phyloP scores from a whole-genome alignment of 2,888 invertebrate genomes.

The Tachina fera region DNA sequence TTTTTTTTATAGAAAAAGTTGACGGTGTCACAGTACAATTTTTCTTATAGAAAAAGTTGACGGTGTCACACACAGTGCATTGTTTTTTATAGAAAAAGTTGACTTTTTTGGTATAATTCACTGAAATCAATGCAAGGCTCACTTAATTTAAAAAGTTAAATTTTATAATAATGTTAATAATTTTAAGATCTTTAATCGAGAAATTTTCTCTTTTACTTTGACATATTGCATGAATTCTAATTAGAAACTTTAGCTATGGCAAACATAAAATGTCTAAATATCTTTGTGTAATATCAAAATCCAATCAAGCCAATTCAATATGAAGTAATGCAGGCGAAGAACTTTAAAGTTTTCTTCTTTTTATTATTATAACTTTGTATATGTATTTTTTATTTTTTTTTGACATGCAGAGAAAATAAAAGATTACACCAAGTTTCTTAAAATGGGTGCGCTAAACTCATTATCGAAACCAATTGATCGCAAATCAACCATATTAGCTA shows the following conservation, averaged over 20 bases:
- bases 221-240: not conserved
- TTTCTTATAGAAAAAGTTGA: too few species aligned
- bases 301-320: not conserved
- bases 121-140: too few species aligned
- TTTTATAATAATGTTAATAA: too few species aligned
- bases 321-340: too few species aligned
- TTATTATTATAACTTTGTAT: not conserved
- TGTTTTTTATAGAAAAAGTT: too few species aligned
- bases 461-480: constrained; percentile 81
- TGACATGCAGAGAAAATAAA: constrained; percentile 30
- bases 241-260: not conserved
- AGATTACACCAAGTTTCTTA: constrained; percentile 61
- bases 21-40: too few species aligned
- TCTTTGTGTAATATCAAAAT: not conserved
- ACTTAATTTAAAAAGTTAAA: too few species aligned
- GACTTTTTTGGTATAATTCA: too few species aligned
- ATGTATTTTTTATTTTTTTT: constrained; percentile 4
- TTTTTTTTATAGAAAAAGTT: too few species aligned
- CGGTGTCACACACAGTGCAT: too few species aligned
- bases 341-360: not conserved
- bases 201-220: too few species aligned
- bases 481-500: constrained; percentile 72
- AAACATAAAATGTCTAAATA: not conserved
- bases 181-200: too few species aligned
- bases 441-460: constrained; percentile 81